Conservation (phyloP, 2,888 invertebrate species). For the Plebejus anna region DNA sequence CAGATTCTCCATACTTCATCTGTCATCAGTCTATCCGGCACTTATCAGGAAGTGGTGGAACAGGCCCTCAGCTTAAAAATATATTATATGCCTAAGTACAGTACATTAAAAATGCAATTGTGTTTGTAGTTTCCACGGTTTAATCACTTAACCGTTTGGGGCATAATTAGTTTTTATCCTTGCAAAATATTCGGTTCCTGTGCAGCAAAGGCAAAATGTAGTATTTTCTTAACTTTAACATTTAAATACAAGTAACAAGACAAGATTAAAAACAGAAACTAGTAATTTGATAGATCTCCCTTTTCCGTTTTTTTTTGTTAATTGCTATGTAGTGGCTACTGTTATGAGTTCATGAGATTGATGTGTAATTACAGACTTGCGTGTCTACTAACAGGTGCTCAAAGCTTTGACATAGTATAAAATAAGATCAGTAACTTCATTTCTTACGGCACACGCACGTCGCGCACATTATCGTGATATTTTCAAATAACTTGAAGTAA, state of each 20-base stretch:
- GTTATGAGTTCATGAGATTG: constrained; percentile 6
- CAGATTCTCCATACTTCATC: too few relatives aligned
- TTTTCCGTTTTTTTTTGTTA: neutral
- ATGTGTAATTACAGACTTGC: neutral
- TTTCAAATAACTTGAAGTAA: neutral
- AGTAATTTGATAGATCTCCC: neutral
- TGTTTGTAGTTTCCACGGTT: too few relatives aligned
- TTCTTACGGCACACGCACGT: neutral
- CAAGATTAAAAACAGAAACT: neutral
- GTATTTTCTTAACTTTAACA: neutral
- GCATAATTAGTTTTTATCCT: too few relatives aligned
- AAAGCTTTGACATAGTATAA: neutral
- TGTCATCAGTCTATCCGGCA: too few relatives aligned
- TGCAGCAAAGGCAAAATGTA: too few relatives aligned
- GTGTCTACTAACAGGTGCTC: neutral
- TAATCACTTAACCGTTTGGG: too few relatives aligned
- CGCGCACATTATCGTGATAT: neutral
- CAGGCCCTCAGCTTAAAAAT: too few relatives aligned
- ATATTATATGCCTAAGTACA: too few relatives aligned
- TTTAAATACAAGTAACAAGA: neutral
- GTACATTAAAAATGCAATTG: too few relatives aligned
- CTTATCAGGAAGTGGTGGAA: too few relatives aligned
- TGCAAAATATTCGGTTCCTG: too few relatives aligned
- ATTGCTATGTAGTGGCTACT: constrained; percentile 15
- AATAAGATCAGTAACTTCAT: neutral